phyloP scores from a whole-genome alignment of 2,888 invertebrate genomes.

The Amphimallon solstitiale region DNA sequence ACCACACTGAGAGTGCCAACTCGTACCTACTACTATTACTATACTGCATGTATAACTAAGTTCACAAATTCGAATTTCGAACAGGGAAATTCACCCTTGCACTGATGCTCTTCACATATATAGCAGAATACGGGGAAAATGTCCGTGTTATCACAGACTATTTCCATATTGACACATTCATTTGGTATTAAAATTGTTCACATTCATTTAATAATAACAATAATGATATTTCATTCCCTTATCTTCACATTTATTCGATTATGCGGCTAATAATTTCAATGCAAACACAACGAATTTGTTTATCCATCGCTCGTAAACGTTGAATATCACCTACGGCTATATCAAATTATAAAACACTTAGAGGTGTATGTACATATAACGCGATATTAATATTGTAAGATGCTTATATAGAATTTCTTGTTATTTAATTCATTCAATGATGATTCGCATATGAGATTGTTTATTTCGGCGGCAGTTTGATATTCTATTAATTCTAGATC shows the following conservation, averaged over 20 bases:
- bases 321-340: slow-evolving; percentile 15
- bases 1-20: slow-evolving; percentile 50
- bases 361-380: no score
- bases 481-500: no score
- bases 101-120: slow-evolving; percentile 25
- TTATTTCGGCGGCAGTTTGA: no score
- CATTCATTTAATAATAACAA: slow-evolving; percentile 41
- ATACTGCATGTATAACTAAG: slow-evolving; percentile 13
- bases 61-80: slow-evolving; percentile 28
- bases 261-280: slow-evolving; percentile 33
- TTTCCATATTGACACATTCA: slow-evolving; percentile 20
- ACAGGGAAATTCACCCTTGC: slow-evolving; percentile 40
- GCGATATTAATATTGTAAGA: no score
- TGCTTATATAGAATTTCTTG: no score
- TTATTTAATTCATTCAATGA: no score
- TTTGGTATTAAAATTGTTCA: slow-evolving; percentile 23
- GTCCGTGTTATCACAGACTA: neutral
- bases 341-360: no score
- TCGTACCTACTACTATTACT: slow-evolving; percentile 44
- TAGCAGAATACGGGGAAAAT: neutral
- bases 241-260: slow-evolving; percentile 39
- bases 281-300: slow-evolving; percentile 34
- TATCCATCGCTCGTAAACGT: slow-evolving; percentile 19
- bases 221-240: slow-evolving; percentile 39
- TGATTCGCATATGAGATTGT: no score